These are phyloP conservation scores for Branchinecta lynchi DNA, from an alignment of 1,140 invertebrate species.

Conservation along the genomic window DNA sequence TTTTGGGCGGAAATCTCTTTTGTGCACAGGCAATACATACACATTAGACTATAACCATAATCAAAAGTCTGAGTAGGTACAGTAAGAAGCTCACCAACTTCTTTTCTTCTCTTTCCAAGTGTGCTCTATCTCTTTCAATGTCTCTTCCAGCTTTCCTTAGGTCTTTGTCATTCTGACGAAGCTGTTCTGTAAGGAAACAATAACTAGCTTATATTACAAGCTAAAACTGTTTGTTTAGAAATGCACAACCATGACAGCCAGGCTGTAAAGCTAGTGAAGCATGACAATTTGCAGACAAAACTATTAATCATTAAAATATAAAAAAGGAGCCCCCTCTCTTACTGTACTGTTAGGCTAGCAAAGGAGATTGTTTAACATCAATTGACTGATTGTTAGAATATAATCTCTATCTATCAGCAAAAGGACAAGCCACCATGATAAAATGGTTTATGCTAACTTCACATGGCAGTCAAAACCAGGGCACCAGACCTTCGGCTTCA, in stretches of 20 bases:
- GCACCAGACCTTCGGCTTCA: no score
- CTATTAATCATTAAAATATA: neutral
- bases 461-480: no score
- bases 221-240: neutral
- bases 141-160: conserved; percentile 62
- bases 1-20: no score
- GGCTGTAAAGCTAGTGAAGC: no score
- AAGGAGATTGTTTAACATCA: no score
- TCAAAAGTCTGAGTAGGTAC: conserved; percentile 12
- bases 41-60: neutral
- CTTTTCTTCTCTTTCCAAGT: conserved; percentile 73
- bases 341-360: no score
- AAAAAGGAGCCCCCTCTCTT: neutral
- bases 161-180: conserved; percentile 59
- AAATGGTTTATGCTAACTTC: no score
- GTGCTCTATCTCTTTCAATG: conserved; percentile 58
- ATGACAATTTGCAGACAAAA: neutral
- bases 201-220: conserved; percentile 20
- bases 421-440: no score
- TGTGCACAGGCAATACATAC: no score
- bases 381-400: no score
- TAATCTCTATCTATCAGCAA: no score
- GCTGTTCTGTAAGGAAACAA: conserved; percentile 48
- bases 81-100: conserved; percentile 46
- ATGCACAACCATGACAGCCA: no score